Percentiles rank a stretch among this genome's conserved stretches.
phyloP scores from a whole-genome alignment of 1,140 invertebrate species.

The Hycleus phaleratus region DNA sequence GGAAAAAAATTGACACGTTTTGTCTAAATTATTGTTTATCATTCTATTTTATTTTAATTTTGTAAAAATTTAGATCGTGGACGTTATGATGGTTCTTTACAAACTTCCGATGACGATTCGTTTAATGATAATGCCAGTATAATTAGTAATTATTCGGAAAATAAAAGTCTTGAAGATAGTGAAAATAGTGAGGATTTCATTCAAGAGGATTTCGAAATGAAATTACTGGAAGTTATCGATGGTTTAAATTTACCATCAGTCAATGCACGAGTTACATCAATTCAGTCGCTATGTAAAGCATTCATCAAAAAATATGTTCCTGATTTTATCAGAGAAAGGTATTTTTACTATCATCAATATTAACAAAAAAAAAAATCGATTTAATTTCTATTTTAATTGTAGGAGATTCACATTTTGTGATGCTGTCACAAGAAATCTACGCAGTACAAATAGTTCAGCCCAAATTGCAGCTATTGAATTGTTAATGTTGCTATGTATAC shows the following conservation, averaged over 20 bases:
- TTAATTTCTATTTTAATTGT: slow-evolving; percentile 44
- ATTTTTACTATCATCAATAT: slow-evolving; percentile 11
- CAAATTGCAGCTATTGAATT: slow-evolving; percentile 70
- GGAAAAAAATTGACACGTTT: no score
- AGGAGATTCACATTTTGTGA: slow-evolving; percentile 66
- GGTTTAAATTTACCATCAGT: slow-evolving; percentile 77
- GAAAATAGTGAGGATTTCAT: slow-evolving; percentile 50
- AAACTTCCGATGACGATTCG: slow-evolving; percentile 54
- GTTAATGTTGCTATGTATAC: slow-evolving; percentile 71
- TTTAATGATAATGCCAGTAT: slow-evolving; percentile 63
- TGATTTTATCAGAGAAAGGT: slow-evolving; percentile 64
- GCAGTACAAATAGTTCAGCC: slow-evolving; percentile 75
- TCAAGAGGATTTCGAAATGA: slow-evolving; percentile 80
- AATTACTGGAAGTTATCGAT: slow-evolving; percentile 78
- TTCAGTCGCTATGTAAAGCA: slow-evolving; percentile 64
- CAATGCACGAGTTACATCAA: slow-evolving; percentile 65
- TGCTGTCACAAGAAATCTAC: slow-evolving; percentile 67
- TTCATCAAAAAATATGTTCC: slow-evolving; percentile 74
- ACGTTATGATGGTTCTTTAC: slow-evolving; percentile 23
- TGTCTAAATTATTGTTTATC: no score
- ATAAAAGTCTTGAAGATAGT: slow-evolving; percentile 52
- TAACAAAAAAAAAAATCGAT: neutral
- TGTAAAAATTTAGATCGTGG: slow-evolving; percentile 26
- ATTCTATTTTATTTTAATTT: no score
- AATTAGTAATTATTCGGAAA: slow-evolving; percentile 58